phyloP scores from a whole-genome alignment of 1,140 invertebrate genomes.

The Trinorchestia longiramus region DNA sequence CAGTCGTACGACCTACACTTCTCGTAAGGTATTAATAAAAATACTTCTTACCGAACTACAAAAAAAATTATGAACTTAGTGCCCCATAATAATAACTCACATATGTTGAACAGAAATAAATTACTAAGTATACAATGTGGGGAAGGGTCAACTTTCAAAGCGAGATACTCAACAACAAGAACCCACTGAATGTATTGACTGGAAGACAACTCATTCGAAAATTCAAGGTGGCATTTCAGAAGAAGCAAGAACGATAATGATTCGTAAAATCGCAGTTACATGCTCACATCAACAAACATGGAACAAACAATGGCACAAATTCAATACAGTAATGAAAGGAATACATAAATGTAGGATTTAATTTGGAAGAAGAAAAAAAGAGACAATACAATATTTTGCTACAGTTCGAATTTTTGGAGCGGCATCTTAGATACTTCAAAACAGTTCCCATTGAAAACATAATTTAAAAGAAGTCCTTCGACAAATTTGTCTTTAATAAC shows the following conservation, averaged over 20 bases:
- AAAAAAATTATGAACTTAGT: neutral
- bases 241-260: neutral
- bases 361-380: neutral
- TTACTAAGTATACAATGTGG: neutral
- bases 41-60: no score
- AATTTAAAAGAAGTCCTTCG: neutral
- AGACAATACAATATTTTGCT: neutral
- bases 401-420: neutral
- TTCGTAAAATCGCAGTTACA: neutral
- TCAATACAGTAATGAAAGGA: neutral
- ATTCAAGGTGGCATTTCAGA: neutral
- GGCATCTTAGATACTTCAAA: neutral
- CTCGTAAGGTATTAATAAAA: no score
- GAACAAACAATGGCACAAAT: neutral
- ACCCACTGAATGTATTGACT: no score
- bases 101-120: neutral
- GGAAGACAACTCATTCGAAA: no score
- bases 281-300: neutral
- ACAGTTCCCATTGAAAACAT: neutral
- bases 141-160: neutral
- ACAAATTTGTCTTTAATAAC: neutral
- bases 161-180: neutral
- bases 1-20: no score
- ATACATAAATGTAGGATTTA: neutral
- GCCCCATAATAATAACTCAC: neutral